These are phyloP conservation scores for Melanogrammus aeglefinus DNA, from an alignment of 2,797 vertebrate species.

Conservation along the genomic window DNA sequence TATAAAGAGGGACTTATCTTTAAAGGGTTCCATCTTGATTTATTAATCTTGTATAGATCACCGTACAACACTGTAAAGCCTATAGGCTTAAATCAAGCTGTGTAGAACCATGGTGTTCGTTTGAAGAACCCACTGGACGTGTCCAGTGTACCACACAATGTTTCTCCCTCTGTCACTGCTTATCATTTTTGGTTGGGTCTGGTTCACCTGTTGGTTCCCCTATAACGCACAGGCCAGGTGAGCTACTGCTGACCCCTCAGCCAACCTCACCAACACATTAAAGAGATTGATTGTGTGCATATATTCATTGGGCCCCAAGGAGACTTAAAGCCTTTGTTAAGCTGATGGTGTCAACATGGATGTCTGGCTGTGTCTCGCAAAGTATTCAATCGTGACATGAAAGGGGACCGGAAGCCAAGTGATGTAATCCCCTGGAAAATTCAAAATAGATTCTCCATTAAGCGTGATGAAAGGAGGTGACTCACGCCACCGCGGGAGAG, in stretches of 20 bases:
- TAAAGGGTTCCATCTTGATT: background rate
- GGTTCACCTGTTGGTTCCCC: no score
- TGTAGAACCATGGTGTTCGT: background rate
- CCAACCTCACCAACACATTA: background rate
- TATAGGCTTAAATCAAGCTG: background rate
- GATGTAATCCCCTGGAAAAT: background rate
- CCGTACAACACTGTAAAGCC: background rate
- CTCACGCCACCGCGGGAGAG: background rate
- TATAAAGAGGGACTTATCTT: background rate
- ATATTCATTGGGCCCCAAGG: background rate
- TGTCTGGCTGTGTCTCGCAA: background rate
- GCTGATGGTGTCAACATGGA: background rate
- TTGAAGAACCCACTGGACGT: no score
- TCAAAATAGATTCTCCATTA: background rate
- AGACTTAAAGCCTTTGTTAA: background rate
- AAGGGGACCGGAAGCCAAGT: background rate
- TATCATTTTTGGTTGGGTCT: no score
- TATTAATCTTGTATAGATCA: background rate
- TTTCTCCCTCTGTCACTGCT: no score
- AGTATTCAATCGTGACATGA: background rate
- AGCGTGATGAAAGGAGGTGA: background rate
- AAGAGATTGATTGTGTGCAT: constrained; percentile 4
- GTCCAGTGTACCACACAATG: no score
- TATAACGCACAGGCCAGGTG: background rate
- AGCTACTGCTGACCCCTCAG: background rate